phyloP scores from a whole-genome alignment of 2,888 invertebrate species.

The Abrostola tripartita region DNA sequence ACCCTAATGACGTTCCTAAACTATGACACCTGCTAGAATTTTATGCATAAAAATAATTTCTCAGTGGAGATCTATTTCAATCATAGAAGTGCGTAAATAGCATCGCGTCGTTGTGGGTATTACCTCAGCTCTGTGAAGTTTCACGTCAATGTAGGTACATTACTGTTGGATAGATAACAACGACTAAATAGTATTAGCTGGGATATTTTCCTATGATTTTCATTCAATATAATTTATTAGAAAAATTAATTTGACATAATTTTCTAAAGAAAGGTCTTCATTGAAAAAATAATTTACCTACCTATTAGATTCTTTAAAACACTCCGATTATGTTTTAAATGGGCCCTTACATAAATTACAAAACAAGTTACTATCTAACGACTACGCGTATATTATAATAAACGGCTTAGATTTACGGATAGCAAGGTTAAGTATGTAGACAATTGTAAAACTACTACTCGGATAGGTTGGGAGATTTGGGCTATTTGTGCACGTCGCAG shows the following conservation, averaged over 20 bases:
- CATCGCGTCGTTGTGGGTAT: slow-evolving; percentile 66
- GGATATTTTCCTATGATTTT: too few species aligned
- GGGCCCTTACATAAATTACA: too few species aligned
- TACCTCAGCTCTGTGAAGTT: slow-evolving; percentile 54
- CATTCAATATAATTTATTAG: too few species aligned
- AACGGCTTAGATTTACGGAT: slow-evolving; percentile 9
- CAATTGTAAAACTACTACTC: slow-evolving; percentile 47
- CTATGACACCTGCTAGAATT: slow-evolving; percentile 59
- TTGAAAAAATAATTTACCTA: too few species aligned
- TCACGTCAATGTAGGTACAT: slow-evolving; percentile 39
- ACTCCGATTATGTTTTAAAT: too few species aligned
- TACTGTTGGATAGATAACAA: slow-evolving; percentile 5
- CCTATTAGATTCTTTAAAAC: too few species aligned
- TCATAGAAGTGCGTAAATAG: slow-evolving; percentile 73
- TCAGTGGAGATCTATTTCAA: slow-evolving; percentile 74
- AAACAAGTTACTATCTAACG: too few species aligned
- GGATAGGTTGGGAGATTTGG: slow-evolving; percentile 56
- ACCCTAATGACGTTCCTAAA: slow-evolving; percentile 43
- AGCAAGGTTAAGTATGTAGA: slow-evolving; percentile 22
- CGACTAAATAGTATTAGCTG: too few species aligned
- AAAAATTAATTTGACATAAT: too few species aligned
- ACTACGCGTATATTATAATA: too few species aligned
- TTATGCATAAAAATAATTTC: slow-evolving; percentile 73
- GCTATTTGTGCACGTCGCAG: slow-evolving; percentile 73
- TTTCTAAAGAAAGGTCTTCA: too few species aligned